Evolutionary conservation across 2,113 vertebrate species (phyloP), one percentile per base, ranked within the genome.

Genomic region (Seriola aureovittata): DNA sequence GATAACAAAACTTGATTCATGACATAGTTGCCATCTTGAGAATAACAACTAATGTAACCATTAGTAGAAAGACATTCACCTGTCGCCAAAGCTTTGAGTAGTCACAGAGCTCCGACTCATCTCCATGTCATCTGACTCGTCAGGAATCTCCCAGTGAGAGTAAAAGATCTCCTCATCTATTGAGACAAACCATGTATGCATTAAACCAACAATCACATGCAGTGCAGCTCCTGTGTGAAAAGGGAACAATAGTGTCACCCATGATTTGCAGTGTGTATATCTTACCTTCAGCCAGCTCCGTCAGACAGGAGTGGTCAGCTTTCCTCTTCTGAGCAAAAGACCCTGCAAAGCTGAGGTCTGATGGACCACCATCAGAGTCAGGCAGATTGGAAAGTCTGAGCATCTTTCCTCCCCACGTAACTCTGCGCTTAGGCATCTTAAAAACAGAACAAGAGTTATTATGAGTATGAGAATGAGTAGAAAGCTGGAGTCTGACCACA

Each of bases 321-420:
- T 82, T 93, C 67, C 85, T 90, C 81, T 91, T 95, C 19, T 63
- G 86, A 19, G 58, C 1, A 21, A 84, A 83, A 5, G 89, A 60
- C 11, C 93, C 94, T 1, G 85, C 85, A 50, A 92, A 91, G 29
- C 92, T 92, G 42, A 82, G 48, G 17, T 92, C 87, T 3, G 87
- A 69, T 0, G 25, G 19, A 0, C 44, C 60, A 0, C 13, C 75
- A 0, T 55, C 40, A 1, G 13, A 52, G 7, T 42, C 46, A 0
- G 80, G 46, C 0, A 52, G 6, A 3, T 9, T 62, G 9, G 46
- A 69, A 0, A 85, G 57, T 34, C 71, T 59, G 4, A 92, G 9
- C 87, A 96, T 93, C 92, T 97, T 97, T 54, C 97, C 97, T 68
- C 96, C 97, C 97, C 98, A 99, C 0, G 98, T 99, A 48, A 97